Percentiles rank a stretch among this genome's conserved stretches.
Evolutionary conservation across 2,113 vertebrate species (phyloP).

Genomic region (Neofelis nebulosa): DNA sequence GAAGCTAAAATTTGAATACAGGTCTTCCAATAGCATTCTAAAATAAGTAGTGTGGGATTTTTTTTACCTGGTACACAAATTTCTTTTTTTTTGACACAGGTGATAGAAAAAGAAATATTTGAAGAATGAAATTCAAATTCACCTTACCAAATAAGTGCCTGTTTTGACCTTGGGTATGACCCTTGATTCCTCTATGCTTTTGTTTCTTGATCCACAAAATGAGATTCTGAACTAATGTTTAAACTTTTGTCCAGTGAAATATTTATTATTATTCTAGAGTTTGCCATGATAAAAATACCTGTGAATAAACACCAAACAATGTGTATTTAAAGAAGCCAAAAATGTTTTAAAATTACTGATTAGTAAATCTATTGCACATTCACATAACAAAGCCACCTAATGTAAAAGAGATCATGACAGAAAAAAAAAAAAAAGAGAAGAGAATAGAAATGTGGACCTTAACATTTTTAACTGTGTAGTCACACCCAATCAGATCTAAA

Average conservation of each 20-base stretch:
- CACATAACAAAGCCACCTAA: not conserved
- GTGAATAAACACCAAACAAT: not conserved
- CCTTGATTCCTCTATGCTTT: not conserved
- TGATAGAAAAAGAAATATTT: not conserved
- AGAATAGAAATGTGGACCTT: slow-evolving; percentile 45
- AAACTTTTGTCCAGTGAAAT: not conserved
- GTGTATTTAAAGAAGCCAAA: not conserved
- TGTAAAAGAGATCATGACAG: slow-evolving; percentile 38
- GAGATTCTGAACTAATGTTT: not conserved
- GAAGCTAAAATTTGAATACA: slow-evolving; percentile 30
- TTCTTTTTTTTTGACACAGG: not conserved
- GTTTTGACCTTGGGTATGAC: not conserved
- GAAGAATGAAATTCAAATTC: not conserved
- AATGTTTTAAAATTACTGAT: not conserved
- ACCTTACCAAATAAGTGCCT: not conserved
- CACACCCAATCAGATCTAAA: slow-evolving; percentile 67
- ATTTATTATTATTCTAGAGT: not conserved
- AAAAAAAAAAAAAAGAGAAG: slow-evolving; percentile 66
- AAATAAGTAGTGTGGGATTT: slow-evolving; percentile 11
- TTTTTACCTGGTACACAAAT: not conserved
- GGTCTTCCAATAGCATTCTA: not conserved
- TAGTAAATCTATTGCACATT: slow-evolving; percentile 49
- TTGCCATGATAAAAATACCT: not conserved
- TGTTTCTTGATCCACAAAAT: not conserved
- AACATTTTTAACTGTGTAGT: slow-evolving; percentile 61